phyloP scores from a whole-genome alignment of 1,140 invertebrate species.

The Pogonognathellus flavescens region DNA sequence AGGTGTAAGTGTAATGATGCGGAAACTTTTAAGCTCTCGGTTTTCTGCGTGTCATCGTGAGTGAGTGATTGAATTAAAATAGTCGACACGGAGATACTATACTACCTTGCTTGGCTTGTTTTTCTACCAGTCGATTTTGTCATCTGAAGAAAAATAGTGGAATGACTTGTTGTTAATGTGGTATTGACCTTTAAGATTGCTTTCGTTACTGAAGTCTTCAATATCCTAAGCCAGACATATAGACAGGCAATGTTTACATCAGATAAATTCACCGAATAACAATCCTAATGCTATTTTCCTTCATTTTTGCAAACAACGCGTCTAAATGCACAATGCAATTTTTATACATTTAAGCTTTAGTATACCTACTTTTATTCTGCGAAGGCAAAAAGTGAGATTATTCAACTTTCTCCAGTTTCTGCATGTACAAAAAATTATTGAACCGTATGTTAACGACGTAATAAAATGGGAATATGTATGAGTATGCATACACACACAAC shows the following conservation, averaged over 20 bases:
- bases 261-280: background rate
- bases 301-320: too few relatives aligned
- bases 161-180: conserved; percentile 48
- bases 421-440: too few relatives aligned
- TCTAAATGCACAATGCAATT: too few relatives aligned
- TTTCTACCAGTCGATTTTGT: conserved; percentile 25
- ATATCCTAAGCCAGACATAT: background rate
- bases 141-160: conserved; percentile 39
- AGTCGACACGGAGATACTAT: background rate
- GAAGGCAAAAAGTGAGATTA: too few relatives aligned
- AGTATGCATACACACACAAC: too few relatives aligned
- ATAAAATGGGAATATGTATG: too few relatives aligned
- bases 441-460: too few relatives aligned
- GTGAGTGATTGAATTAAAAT: conserved; percentile 24
- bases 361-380: too few relatives aligned
- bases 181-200: conserved; percentile 28
- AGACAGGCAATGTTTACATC: background rate
- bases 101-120: conserved; percentile 11
- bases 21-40: conserved; percentile 12
- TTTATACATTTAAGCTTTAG: too few relatives aligned
- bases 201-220: background rate
- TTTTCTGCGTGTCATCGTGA: conserved; percentile 19
- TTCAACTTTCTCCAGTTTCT: too few relatives aligned
- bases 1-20: background rate
- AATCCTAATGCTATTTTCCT: too few relatives aligned